phyloP scores from a whole-genome alignment of 2,113 vertebrate genomes.

The Puntigrus tetrazona region DNA sequence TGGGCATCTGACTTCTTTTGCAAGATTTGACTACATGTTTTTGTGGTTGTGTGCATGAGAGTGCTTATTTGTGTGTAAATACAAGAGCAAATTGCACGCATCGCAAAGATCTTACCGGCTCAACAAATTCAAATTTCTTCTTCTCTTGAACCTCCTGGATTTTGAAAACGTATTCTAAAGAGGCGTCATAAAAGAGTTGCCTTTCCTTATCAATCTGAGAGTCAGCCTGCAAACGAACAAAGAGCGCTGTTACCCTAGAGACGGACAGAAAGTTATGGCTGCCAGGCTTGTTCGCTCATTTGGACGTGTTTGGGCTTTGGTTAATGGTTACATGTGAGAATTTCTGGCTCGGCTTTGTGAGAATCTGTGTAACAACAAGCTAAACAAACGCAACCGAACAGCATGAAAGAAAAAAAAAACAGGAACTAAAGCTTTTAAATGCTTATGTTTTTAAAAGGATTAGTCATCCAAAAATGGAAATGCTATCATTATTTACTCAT shows the following conservation, averaged over 20 bases:
- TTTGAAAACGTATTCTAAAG: constrained; percentile 97
- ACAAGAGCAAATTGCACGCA: neutral
- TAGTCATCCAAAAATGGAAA: neutral
- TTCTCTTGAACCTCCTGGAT: constrained; percentile 99
- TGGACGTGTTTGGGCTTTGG: constrained; percentile 5
- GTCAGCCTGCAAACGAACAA: constrained; percentile 82
- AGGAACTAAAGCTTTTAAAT: neutral
- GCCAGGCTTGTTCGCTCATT: neutral
- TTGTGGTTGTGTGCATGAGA: neutral
- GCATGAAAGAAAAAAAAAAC: neutral
- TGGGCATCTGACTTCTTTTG: neutral
- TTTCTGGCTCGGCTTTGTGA: neutral
- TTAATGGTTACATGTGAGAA: constrained; percentile 42
- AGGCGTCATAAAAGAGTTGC: constrained; percentile 93
- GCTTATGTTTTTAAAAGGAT: neutral
- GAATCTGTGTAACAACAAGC: neutral
- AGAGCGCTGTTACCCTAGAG: constrained; percentile 24
- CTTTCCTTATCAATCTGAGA: constrained; percentile 90
- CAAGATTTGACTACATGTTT: neutral
- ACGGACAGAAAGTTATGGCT: neutral
- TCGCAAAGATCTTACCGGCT: constrained; percentile 81
- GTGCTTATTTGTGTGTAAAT: neutral
- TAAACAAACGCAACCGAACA: neutral
- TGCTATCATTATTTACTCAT: neutral
- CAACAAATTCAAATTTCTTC: constrained; percentile 99